Evolutionary conservation across 1,140 invertebrate genomes (phyloP).

Genomic region (Callitettix versicolor): DNA sequence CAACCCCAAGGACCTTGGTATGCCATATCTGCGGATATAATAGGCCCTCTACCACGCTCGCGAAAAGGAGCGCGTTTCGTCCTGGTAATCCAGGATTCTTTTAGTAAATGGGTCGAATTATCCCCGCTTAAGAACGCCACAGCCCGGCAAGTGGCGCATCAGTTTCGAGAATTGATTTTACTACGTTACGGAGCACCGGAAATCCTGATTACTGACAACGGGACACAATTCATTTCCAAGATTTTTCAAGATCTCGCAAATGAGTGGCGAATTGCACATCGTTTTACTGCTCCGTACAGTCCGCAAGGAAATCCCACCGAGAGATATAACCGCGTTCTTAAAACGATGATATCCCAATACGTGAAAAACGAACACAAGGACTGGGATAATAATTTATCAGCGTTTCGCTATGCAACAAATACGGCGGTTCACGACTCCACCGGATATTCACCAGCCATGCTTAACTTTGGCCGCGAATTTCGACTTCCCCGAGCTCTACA

Average conservation of each 20-base stretch:
- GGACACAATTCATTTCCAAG: background rate
- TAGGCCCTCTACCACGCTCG: conserved; percentile 33
- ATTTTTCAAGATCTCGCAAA: background rate
- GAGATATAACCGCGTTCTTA: conserved; percentile 34
- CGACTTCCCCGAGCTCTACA: conserved; percentile 14
- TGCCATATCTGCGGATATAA: conserved; percentile 31
- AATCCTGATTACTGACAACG: conserved; percentile 1
- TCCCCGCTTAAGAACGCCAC: conserved; percentile 19
- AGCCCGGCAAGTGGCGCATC: background rate
- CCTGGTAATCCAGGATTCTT: conserved; percentile 32
- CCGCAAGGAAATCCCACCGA: conserved; percentile 34
- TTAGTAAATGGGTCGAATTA: conserved; percentile 33
- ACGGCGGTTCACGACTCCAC: conserved; percentile 31
- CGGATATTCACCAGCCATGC: conserved; percentile 30
- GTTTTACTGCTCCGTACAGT: conserved; percentile 27
- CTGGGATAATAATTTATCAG: conserved; percentile 30
- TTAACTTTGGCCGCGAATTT: conserved; percentile 32
- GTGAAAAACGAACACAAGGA: conserved; percentile 28
- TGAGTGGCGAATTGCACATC: background rate
- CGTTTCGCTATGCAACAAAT: conserved; percentile 34
- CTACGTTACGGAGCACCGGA: conserved; percentile 7
- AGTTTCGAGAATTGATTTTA: background rate
- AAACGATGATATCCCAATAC: conserved; percentile 31
- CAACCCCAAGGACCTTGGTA: conserved; percentile 28
- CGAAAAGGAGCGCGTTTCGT: conserved; percentile 29